Conservation (phyloP, 2,888 invertebrate species). For the Tetheella fluctuosa region DNA sequence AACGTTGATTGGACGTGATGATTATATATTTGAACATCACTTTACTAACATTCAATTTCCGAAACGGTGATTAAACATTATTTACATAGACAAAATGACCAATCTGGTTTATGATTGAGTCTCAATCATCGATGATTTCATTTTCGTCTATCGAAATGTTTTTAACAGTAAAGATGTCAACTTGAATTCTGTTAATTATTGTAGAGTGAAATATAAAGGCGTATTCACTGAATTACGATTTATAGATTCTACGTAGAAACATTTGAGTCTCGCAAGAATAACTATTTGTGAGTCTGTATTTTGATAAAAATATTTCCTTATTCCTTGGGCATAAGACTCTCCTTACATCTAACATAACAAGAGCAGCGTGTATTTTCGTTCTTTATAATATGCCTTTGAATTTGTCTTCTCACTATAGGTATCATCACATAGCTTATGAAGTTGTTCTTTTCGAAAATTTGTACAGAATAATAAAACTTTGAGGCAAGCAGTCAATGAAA, state of each 20-base stretch:
- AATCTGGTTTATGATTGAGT: not conserved
- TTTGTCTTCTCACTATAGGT: too few relatives aligned
- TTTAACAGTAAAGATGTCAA: constrained; percentile 9
- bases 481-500: too few relatives aligned
- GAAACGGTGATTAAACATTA: constrained; percentile 12
- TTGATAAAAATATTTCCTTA: too few relatives aligned
- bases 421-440: too few relatives aligned
- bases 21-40: constrained; percentile 8
- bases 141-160: not conserved
- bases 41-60: constrained; percentile 10
- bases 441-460: too few relatives aligned
- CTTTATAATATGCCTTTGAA: too few relatives aligned
- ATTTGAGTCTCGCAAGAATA: not conserved
- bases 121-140: not conserved
- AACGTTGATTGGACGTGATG: constrained; percentile 10
- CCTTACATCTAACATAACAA: too few relatives aligned
- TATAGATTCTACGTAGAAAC: too few relatives aligned
- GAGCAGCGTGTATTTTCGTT: too few relatives aligned
- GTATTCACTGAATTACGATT: not conserved
- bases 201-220: not conserved
- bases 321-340: too few relatives aligned
- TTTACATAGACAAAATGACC: constrained; percentile 10
- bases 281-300: not conserved
- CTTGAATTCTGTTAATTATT: constrained; percentile 11
- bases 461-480: too few relatives aligned